Percentiles rank a stretch among this genome's conserved stretches.
phyloP scores from a whole-genome alignment of 2,113 vertebrate genomes.

The Struthio camelus region DNA sequence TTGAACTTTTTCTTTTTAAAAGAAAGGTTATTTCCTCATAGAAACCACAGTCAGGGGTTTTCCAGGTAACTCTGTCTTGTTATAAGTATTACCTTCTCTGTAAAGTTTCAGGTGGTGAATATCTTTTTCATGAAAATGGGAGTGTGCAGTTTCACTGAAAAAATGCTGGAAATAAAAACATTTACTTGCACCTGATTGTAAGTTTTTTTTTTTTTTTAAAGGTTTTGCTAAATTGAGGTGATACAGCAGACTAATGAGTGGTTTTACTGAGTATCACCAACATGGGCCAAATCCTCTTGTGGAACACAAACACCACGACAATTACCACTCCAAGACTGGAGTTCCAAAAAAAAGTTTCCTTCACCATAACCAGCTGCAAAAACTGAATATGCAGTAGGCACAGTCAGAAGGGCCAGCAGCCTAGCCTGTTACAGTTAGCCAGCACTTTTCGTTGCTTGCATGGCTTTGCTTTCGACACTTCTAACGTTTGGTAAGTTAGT shows the following conservation, averaged over 20 bases:
- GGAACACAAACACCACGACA: not conserved
- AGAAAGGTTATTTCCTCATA: conserved; percentile 65
- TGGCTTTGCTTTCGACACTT: not conserved
- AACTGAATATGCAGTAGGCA: not conserved
- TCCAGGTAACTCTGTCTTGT: conserved; percentile 52
- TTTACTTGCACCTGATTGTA: conserved; percentile 17
- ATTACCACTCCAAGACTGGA: not conserved
- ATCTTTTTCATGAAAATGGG: conserved; percentile 46
- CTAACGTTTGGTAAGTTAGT: not conserved
- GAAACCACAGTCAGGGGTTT: conserved; percentile 55
- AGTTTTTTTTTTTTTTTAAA: conserved; percentile 20
- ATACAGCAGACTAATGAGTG: not conserved
- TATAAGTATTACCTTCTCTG: conserved; percentile 28
- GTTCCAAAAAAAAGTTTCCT: not conserved
- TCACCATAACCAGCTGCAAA: not conserved
- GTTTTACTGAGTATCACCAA: not conserved
- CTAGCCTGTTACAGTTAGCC: not conserved
- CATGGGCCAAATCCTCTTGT: not conserved
- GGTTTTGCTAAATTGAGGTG: not conserved
- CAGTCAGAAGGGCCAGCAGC: not conserved
- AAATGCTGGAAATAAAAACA: conserved; percentile 51
- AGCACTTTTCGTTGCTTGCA: not conserved
- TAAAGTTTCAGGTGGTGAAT: conserved; percentile 53
- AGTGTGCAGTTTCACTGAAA: conserved; percentile 61
- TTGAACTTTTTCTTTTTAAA: conserved; percentile 58